These are phyloP conservation scores for Pluvianellus socialis DNA, from an alignment of 2,113 vertebrate genomes.

Conservation along the genomic window DNA sequence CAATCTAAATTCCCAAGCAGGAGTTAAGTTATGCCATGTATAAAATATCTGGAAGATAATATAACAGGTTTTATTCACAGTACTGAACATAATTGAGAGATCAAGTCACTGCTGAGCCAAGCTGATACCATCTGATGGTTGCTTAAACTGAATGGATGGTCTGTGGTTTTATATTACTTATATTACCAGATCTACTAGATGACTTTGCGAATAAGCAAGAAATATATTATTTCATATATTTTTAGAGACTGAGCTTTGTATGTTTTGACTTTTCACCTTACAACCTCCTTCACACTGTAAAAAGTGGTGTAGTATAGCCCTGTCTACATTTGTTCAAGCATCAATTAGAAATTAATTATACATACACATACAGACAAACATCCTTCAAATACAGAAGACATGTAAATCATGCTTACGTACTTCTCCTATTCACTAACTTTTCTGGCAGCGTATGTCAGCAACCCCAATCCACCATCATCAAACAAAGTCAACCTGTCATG, in stretches of 20 bases:
- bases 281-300: background rate
- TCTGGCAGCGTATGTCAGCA: background rate
- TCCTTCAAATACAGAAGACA: background rate
- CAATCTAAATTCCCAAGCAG: background rate
- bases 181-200: background rate
- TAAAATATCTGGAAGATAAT: background rate
- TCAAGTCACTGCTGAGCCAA: background rate
- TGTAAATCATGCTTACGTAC: background rate
- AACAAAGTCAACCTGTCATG: background rate
- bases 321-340: background rate
- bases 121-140: background rate
- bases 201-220: background rate
- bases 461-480: background rate
- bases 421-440: background rate
- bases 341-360: background rate
- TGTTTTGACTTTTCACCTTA: background rate
- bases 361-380: background rate
- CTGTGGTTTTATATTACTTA: background rate
- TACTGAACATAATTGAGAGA: background rate
- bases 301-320: background rate
- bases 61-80: background rate
- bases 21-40: background rate
- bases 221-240: background rate
- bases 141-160: background rate
- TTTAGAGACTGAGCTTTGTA: background rate